phyloP scores from a whole-genome alignment of 2,113 vertebrate species.

The Chloropsis hardwickii region DNA sequence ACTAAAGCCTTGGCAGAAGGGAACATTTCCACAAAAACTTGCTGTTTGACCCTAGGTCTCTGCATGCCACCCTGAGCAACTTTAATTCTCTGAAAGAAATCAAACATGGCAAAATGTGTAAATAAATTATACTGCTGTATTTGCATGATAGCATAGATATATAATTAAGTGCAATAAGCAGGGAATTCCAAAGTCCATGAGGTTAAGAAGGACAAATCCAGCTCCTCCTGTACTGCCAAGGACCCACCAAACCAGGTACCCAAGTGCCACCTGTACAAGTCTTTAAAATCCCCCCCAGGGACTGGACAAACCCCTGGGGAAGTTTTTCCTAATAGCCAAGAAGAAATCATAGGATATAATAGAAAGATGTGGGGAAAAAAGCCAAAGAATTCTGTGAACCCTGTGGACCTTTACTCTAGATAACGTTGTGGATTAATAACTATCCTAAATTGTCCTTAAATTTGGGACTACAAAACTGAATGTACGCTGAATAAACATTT shows the following conservation, averaged over 20 bases:
- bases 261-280: not conserved
- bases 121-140: not conserved
- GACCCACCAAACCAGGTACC: not conserved
- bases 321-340: not conserved
- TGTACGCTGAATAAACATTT: not conserved
- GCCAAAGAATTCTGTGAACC: not conserved
- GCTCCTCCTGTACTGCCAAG: not conserved
- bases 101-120: not conserved
- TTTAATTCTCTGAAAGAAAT: not conserved
- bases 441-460: not conserved
- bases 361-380: not conserved
- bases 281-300: not conserved
- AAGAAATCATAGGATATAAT: not conserved
- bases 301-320: not conserved
- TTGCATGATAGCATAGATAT: not conserved
- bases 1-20: not conserved
- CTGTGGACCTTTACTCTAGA: not conserved
- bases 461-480: not conserved
- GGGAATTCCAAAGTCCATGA: not conserved
- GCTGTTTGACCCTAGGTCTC: not conserved
- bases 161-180: not conserved
- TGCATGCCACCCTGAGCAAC: not conserved
- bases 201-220: not conserved
- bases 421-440: not conserved
- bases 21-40: not conserved